Conservation (phyloP, 2,797 vertebrate genomes). For the Bradypodion pumilum region DNA sequence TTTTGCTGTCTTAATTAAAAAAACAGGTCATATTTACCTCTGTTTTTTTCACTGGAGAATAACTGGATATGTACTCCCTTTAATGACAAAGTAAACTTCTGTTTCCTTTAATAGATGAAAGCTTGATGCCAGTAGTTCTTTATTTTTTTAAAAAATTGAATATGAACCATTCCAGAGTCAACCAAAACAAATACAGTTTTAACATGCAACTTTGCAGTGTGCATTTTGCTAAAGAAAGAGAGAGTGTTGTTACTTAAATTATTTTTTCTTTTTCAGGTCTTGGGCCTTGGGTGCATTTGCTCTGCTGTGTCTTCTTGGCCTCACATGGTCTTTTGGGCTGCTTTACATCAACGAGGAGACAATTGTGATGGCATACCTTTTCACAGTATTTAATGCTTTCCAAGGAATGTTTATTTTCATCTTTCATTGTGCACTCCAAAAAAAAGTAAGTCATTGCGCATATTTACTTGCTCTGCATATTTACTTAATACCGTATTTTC, state of each 20-base stretch:
- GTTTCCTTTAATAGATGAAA: conserved; percentile 74
- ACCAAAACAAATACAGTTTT: conserved; percentile 71
- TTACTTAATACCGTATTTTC: no score
- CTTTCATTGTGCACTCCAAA: conserved; percentile 97
- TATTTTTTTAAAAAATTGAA: conserved; percentile 65
- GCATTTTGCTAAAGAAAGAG: conserved; percentile 1
- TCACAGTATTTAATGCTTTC: conserved; percentile 98
- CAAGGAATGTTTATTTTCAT: conserved; percentile 99
- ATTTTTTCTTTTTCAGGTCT: conserved; percentile 83
- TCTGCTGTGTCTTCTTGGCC: conserved; percentile 92
- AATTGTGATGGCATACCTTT: conserved; percentile 96
- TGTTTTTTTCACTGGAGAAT: conserved; percentile 75
- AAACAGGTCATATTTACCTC: conserved; percentile 73
- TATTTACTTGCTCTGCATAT: background rate
- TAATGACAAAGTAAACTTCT: conserved; percentile 74
- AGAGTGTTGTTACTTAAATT: conserved; percentile 61
- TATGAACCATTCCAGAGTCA: conserved; percentile 76
- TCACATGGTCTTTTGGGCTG: conserved; percentile 97
- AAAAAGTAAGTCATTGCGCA: conserved; percentile 86
- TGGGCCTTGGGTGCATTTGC: conserved; percentile 98
- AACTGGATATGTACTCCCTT: conserved; percentile 71
- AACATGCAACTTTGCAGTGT: conserved; percentile 59
- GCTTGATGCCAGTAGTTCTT: conserved; percentile 74
- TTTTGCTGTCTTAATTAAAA: conserved; percentile 71
- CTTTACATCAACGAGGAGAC: conserved; percentile 96